A percentile compares a stretch with the other conserved stretches of the same genome.
Evolutionary conservation across 2,888 invertebrate genomes (phyloP).

Genomic region (Machimus rusticus): DNA sequence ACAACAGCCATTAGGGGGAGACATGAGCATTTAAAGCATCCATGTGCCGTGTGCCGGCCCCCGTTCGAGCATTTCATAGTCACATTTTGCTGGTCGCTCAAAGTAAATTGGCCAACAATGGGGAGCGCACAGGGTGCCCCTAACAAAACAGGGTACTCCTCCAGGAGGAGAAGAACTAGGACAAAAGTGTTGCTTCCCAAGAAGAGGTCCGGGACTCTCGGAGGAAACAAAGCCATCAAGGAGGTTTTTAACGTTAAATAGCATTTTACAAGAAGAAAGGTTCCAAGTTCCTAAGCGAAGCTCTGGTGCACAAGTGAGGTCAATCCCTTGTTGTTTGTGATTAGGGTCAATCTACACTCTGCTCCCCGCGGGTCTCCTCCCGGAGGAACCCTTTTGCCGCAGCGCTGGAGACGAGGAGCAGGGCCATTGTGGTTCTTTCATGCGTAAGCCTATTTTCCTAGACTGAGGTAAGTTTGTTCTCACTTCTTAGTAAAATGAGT

Average conservation of each 20-base stretch:
- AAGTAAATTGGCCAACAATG: constrained; percentile 6
- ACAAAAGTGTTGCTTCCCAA: not conserved
- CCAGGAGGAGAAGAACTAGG: not conserved
- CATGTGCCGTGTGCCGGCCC: not conserved
- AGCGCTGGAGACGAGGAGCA: not conserved
- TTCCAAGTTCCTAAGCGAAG: not conserved
- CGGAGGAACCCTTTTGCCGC: not conserved
- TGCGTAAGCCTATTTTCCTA: not conserved
- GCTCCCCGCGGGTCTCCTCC: not conserved
- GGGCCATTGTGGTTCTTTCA: not conserved
- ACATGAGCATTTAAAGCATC: not conserved
- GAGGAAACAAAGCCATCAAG: not conserved
- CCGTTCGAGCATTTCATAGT: not conserved
- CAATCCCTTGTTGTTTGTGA: constrained; percentile 21
- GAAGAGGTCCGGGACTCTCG: not conserved
- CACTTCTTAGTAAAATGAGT: constrained; percentile 3
- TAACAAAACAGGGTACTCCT: not conserved
- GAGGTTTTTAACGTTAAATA: constrained; percentile 21
- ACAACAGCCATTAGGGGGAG: not conserved
- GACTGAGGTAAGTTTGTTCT: constrained; percentile 20
- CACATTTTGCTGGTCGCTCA: not conserved
- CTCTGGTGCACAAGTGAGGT: constrained; percentile 4
- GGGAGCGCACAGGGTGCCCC: not conserved
- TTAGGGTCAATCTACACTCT: not conserved
- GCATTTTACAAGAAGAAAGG: constrained; percentile 14